A percentile compares a stretch with the other conserved stretches of the same genome.
phyloP scores from a whole-genome alignment of 1,140 invertebrate species.

The Ceratosolen fusciceps region DNA sequence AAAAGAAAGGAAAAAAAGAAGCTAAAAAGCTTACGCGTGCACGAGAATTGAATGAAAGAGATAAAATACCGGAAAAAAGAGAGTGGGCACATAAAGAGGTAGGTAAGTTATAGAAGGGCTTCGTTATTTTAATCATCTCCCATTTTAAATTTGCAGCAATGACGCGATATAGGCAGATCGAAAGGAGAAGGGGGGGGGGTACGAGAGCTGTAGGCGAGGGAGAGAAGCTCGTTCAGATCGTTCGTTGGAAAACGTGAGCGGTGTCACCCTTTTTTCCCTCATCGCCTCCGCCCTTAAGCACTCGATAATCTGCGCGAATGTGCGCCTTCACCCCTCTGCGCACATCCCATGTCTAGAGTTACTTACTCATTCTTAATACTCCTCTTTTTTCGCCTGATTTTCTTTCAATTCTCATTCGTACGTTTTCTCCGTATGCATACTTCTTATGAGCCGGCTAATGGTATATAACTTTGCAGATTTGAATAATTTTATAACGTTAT shows the following conservation, averaged over 20 bases:
- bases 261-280: slow-evolving; percentile 35
- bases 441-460: not conserved
- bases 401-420: slow-evolving; percentile 41
- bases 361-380: slow-evolving; percentile 4
- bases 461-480: not conserved
- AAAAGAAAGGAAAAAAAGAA: not conserved
- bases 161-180: not conserved
- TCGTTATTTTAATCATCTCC: slow-evolving; percentile 70
- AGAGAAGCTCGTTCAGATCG: slow-evolving; percentile 26
- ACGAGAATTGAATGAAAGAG: not conserved
- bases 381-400: not conserved
- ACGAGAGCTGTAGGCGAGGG: not conserved
- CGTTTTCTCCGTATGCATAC: slow-evolving; percentile 4
- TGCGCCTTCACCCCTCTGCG: slow-evolving; percentile 11
- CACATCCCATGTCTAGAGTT: not conserved
- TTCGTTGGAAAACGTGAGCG: slow-evolving; percentile 26
- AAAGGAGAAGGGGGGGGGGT: too few relatives aligned
- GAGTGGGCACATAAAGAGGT: not conserved
- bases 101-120: slow-evolving; percentile 46
- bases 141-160: slow-evolving; percentile 65
- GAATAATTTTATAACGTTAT: not conserved
- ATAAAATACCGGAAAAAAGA: slow-evolving; percentile 25
- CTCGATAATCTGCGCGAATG: slow-evolving; percentile 43
- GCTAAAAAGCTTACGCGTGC: not conserved
- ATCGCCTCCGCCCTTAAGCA: slow-evolving; percentile 51